A percentile compares a stretch with the other conserved stretches of the same genome.
phyloP scores from a whole-genome alignment of 2,113 vertebrate species.

The Willisornis vidua region DNA sequence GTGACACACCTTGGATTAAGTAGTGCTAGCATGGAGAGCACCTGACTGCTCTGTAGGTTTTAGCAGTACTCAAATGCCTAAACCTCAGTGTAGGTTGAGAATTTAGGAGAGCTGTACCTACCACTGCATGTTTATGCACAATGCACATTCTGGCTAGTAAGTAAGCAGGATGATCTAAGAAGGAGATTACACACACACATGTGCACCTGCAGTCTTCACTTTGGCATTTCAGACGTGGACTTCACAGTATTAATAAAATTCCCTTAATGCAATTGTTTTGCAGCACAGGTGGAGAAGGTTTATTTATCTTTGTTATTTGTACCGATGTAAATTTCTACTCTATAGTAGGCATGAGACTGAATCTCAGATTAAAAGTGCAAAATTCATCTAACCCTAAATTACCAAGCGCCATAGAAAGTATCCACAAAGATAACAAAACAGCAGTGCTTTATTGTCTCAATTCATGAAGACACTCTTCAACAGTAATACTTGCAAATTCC shows the following conservation, averaged over 20 bases:
- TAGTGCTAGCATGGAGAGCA: neutral
- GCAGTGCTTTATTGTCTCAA: neutral
- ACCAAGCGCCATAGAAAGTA: neutral
- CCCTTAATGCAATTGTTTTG: neutral
- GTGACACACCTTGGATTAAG: neutral
- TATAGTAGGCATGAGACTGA: neutral
- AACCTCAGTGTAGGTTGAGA: neutral
- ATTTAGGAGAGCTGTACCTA: neutral
- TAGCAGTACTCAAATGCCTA: neutral
- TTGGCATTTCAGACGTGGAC: neutral
- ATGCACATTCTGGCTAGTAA: neutral
- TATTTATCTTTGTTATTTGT: neutral
- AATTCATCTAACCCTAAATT: neutral
- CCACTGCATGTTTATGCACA: neutral
- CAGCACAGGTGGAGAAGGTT: neutral
- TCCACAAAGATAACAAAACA: neutral
- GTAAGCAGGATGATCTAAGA: neutral
- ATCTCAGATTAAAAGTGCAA: neutral
- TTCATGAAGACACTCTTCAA: neutral
- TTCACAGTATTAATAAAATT: neutral
- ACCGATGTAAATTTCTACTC: neutral
- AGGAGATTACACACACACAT: neutral
- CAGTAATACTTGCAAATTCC: neutral
- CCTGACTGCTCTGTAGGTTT: neutral
- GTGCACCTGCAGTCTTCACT: neutral